These are phyloP conservation scores for Scotopteryx bipunctaria DNA, from an alignment of 2,888 invertebrate genomes.

Conservation along the genomic window DNA sequence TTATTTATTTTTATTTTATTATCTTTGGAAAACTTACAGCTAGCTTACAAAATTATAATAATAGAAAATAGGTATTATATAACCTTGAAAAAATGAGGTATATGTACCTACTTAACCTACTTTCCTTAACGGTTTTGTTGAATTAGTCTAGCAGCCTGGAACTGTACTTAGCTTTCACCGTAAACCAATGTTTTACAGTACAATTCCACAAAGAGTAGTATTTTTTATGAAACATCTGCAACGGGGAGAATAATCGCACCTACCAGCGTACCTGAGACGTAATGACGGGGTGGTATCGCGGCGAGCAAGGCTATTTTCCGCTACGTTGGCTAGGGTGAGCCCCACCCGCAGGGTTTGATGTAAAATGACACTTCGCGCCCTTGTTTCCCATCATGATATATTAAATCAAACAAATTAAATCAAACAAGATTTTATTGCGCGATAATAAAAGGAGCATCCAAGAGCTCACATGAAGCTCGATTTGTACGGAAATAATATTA, in stretches of 20 bases:
- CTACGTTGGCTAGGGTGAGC: constrained; percentile 46
- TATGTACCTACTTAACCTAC: no score
- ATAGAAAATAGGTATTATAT: no score
- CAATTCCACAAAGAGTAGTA: constrained; percentile 23
- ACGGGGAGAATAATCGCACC: constrained; percentile 27
- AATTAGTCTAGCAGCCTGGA: not conserved
- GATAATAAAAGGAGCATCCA: constrained; percentile 1
- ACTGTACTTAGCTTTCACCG: constrained; percentile 15
- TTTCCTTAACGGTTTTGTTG: no score
- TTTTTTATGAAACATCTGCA: constrained; percentile 30
- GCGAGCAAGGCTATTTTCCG: constrained; percentile 57
- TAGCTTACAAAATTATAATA: no score
- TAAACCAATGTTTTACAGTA: constrained; percentile 28
- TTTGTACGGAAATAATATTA: not conserved
- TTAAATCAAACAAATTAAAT: constrained; percentile 42
- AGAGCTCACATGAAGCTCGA: not conserved
- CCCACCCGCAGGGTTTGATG: constrained; percentile 46
- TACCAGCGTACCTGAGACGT: constrained; percentile 31
- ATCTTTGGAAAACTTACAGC: no score
- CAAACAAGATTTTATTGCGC: constrained; percentile 19
- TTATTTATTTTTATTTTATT: no score
- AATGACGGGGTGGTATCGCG: constrained; percentile 37
- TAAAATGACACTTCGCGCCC: constrained; percentile 50
- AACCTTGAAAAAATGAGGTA: no score
- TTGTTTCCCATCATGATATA: constrained; percentile 39